These are phyloP conservation scores for Suncus etruscus DNA, from an alignment of 2,113 vertebrate genomes.

Conservation along the genomic window DNA sequence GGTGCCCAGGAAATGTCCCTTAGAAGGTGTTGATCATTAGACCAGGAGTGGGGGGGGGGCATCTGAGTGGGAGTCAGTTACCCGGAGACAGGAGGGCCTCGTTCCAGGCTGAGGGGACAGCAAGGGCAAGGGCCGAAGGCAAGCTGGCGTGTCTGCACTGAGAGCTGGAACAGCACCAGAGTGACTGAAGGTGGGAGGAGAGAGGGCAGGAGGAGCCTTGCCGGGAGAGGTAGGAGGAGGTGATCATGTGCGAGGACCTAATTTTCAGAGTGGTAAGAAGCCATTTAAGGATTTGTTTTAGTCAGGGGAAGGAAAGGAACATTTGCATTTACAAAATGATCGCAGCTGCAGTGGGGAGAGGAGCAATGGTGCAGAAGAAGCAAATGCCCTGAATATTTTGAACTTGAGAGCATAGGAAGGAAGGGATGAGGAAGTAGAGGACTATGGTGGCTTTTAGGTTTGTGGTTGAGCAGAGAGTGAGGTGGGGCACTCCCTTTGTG, in stretches of 20 bases:
- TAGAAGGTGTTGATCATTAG: not conserved
- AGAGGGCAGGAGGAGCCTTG: not conserved
- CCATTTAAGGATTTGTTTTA: constrained; percentile 32
- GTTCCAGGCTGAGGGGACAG: constrained; percentile 55
- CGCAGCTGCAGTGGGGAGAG: too few relatives aligned
- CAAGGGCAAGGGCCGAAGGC: constrained; percentile 66
- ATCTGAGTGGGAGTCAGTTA: not conserved
- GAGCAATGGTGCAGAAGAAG: too few relatives aligned
- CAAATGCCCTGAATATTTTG: too few relatives aligned
- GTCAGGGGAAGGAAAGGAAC: constrained; percentile 7
- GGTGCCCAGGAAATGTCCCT: not conserved
- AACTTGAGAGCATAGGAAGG: too few relatives aligned
- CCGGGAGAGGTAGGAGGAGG: not conserved
- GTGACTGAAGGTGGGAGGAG: not conserved
- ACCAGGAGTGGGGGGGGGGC: not conserved
- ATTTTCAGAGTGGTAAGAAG: constrained; percentile 37
- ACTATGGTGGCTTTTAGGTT: too few relatives aligned
- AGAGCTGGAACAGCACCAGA: constrained; percentile 44
- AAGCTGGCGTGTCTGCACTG: not conserved
- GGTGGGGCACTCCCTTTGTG: too few relatives aligned
- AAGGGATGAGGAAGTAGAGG: too few relatives aligned
- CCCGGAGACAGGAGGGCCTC: not conserved
- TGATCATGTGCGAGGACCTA: not conserved
- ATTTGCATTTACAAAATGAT: constrained; percentile 13
- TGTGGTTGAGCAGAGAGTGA: too few relatives aligned